These are phyloP conservation scores for Cataglyphis altisquamis DNA, from an alignment of 2,888 invertebrate species.

Conservation along the genomic window DNA sequence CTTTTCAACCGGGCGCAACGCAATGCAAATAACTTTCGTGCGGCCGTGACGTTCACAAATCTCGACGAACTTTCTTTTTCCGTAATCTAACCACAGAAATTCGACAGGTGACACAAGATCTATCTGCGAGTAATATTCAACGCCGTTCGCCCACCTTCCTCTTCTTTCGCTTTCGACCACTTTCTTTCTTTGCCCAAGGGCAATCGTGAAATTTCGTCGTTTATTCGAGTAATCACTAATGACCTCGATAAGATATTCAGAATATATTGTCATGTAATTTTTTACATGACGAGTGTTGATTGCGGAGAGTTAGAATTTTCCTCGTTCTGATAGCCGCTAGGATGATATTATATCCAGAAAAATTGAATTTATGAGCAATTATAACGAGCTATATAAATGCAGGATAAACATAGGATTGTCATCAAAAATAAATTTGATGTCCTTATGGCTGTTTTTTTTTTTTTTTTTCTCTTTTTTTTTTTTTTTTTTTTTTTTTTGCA, in stretches of 20 bases:
- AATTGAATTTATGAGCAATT: neutral
- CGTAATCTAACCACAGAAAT: conserved; percentile 34
- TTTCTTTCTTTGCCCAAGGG: conserved; percentile 59
- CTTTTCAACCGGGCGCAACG: conserved; percentile 4
- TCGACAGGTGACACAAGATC: conserved; percentile 47
- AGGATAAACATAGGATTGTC: neutral
- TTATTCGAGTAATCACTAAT: conserved; percentile 14
- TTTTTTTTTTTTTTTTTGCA: conserved; percentile 16
- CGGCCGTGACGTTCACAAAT: conserved; percentile 31
- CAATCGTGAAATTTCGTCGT: conserved; percentile 17
- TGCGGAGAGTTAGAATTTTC: neutral
- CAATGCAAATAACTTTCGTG: conserved; percentile 46
- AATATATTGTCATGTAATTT: neutral
- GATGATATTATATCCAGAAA: neutral
- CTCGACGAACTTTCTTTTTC: conserved; percentile 58
- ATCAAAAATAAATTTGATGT: conserved; percentile 10
- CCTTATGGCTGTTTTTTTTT: conserved; percentile 5
- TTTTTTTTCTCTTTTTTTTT: conserved; percentile 22
- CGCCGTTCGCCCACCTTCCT: conserved; percentile 21
- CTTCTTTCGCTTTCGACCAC: conserved; percentile 59
- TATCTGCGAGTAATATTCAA: conserved; percentile 16
- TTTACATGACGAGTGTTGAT: neutral
- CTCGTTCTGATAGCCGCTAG: neutral
- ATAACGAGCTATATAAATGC: conserved; percentile 17
- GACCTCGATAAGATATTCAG: neutral